Percentiles rank a stretch among this genome's conserved stretches.
These are phyloP conservation scores for Mico argentatus DNA, from an alignment of 2,797 vertebrate genomes.

Conservation along the genomic window DNA sequence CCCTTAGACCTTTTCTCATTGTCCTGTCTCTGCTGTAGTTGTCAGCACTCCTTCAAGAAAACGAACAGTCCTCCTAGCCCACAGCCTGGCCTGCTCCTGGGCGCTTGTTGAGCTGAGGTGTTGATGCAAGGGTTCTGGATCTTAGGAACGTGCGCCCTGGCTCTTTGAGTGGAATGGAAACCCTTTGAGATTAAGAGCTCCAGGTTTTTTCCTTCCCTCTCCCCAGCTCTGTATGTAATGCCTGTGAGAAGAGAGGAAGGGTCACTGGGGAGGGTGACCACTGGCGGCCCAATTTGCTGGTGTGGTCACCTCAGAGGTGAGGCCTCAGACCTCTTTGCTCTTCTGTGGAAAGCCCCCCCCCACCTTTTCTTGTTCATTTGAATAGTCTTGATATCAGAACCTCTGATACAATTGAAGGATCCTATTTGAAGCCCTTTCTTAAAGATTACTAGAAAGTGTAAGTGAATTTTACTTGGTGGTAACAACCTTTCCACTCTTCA, in stretches of 20 bases:
- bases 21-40: background rate
- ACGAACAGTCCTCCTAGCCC: background rate
- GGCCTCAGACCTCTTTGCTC: background rate
- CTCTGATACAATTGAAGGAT: background rate
- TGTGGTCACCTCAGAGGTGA: background rate
- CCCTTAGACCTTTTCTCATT: constrained; percentile 5
- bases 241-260: background rate
- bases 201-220: background rate
- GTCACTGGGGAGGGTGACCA: background rate
- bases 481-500: background rate
- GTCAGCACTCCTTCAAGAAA: background rate
- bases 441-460: background rate
- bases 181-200: background rate
- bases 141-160: background rate
- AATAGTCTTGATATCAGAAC: background rate
- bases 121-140: background rate
- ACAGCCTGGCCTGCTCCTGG: background rate
- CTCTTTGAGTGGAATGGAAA: background rate
- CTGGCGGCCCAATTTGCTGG: background rate
- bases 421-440: background rate
- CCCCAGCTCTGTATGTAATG: background rate
- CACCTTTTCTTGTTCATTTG: background rate
- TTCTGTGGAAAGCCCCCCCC: background rate
- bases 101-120: background rate
- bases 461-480: background rate